Conservation (phyloP, 1,140 invertebrate species). For the Anagrus nilaparvatae region DNA sequence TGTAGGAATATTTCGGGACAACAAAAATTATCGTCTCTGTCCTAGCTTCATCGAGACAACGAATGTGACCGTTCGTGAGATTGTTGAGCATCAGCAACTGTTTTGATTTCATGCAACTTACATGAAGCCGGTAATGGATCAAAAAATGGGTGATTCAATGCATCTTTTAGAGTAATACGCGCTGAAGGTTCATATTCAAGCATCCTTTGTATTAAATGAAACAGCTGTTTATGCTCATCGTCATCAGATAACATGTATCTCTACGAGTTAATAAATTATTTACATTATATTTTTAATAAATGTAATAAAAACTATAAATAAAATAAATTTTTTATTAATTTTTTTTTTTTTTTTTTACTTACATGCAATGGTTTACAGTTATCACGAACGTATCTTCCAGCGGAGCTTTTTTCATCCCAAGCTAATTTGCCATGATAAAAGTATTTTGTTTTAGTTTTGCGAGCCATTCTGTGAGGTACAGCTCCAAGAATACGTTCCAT, state of each 20-base stretch:
- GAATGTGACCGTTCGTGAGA: conserved; percentile 51
- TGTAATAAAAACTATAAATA: neutral
- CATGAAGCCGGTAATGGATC: conserved; percentile 67
- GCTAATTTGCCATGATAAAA: conserved; percentile 90
- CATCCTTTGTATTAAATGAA: conserved; percentile 92
- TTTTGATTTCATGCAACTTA: conserved; percentile 50
- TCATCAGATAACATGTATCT: conserved; percentile 83
- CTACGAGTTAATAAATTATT: conserved; percentile 46
- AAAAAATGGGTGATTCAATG: conserved; percentile 90
- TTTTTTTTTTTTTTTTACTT: conserved; percentile 48
- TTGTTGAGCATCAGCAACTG: conserved; percentile 38
- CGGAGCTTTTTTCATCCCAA: conserved; percentile 90
- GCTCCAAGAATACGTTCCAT: conserved; percentile 97
- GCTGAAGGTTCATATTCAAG: conserved; percentile 91
- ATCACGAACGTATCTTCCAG: conserved; percentile 93
- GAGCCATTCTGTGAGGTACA: conserved; percentile 91
- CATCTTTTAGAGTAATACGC: conserved; percentile 80
- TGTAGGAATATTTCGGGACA: too few species aligned
- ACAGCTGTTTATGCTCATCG: conserved; percentile 84
- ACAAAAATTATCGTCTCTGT: conserved; percentile 39
- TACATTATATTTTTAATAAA: neutral
- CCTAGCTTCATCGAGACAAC: conserved; percentile 49
- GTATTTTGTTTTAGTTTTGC: conserved; percentile 96
- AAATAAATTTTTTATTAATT: conserved; percentile 6
- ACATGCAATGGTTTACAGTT: conserved; percentile 94